Evolutionary conservation across 2,888 invertebrate genomes (phyloP), one percentile per base, ranked within the genome.

Genomic region (Druceiella hillmani): DNA sequence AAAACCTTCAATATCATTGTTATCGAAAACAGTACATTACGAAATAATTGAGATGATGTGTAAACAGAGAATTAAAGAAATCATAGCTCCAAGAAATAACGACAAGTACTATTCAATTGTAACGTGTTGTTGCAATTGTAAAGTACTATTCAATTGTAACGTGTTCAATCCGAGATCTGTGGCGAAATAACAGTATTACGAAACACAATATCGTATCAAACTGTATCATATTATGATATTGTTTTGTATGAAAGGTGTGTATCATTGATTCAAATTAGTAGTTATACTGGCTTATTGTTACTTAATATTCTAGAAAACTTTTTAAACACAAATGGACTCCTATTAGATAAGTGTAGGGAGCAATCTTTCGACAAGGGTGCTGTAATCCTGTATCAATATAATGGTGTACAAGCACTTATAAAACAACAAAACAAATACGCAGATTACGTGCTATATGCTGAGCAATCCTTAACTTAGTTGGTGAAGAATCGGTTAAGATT

Each of bases 251-350:
- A 37, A 15, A 13, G 3, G 3, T n/a, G 2, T 12, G 9, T 37
- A 38, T 38, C 36, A 2, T 36, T 38, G 31, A 37, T 37, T 37
- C 14, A 37, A 37, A 37, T 37, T 37, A 37, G 36, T 16, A 37
- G 35, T 38, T 9, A 37, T 37, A 38, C 36, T 17, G 4, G 17
- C 14, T 37, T 38, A 38, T 3, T 33, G 30, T 37, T 37, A 15
- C 33, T 37, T 37, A 37, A 37, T 38, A 16, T 38, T 38, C 36
- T 37, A 37, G 17, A 37, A 37, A 22, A 2, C 17, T 37, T 37
- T 36, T 37, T 37, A n/a, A n/a, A n/a, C n/a, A n/a, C n/a, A n/a
- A n/a, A n/a, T n/a, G n/a, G n/a, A n/a, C n/a, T n/a, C n/a, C 3
- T 20, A 20, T 6, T 20, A 9, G 9, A 20, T 20, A 20, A 20